Evolutionary conservation across 2,888 invertebrate species (phyloP).

Genomic region (Dorcus hopei): DNA sequence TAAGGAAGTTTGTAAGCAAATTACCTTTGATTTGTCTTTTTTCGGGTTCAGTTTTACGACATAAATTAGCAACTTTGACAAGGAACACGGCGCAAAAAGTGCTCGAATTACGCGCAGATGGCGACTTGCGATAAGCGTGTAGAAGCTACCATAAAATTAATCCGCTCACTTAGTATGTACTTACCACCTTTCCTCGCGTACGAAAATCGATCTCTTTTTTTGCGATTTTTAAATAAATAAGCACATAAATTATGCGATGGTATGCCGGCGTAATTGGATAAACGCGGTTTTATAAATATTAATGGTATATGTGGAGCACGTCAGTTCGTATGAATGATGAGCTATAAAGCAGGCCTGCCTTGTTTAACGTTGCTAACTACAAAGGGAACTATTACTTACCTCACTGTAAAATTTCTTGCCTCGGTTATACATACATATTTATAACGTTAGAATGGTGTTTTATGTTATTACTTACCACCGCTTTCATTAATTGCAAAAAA

Average conservation of each 20-base stretch:
- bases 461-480: no score
- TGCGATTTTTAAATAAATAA: not conserved
- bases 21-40: not conserved
- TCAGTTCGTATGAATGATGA: conserved; percentile 21
- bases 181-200: not conserved
- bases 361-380: conserved; percentile 6
- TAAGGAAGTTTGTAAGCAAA: no score
- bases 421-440: no score
- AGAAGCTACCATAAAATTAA: not conserved
- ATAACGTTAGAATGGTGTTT: no score
- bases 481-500: no score
- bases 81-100: not conserved
- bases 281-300: conserved; percentile 25
- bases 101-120: not conserved
- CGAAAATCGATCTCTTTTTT: not conserved
- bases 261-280: conserved; percentile 20
- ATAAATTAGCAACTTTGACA: not conserved
- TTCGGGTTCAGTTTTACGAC: not conserved
- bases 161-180: not conserved
- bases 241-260: not conserved
- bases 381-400: not conserved
- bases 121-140: not conserved
- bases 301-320: conserved; percentile 21
- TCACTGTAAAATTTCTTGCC: no score
- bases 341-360: conserved; percentile 16